Percentiles rank a stretch among this genome's conserved stretches.
Conservation (phyloP, 2,113 vertebrate species). For the Otis tarda region DNA sequence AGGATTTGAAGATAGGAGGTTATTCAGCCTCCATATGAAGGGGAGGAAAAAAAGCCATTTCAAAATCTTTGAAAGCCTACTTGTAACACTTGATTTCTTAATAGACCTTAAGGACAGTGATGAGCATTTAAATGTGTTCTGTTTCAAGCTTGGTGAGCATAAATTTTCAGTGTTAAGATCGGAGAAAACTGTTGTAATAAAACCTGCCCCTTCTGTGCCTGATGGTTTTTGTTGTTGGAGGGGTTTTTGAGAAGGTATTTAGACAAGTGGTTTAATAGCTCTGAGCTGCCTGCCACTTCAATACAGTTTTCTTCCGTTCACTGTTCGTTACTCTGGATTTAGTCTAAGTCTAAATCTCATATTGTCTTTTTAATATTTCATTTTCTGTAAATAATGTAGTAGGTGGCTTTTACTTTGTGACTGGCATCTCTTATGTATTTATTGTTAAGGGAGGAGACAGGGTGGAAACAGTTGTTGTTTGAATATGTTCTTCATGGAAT, state of each 20-base stretch:
- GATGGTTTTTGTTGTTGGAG: background rate
- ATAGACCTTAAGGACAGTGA: background rate
- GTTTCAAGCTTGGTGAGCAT: background rate
- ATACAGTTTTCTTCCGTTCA: conserved; percentile 5
- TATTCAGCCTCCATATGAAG: background rate
- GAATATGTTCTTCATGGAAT: background rate
- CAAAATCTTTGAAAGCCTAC: background rate
- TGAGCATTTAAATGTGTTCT: background rate
- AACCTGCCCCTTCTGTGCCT: background rate
- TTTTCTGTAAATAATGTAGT: conserved; percentile 62
- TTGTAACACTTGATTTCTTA: background rate
- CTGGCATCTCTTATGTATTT: background rate
- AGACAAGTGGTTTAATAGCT: background rate
- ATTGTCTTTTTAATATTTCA: conserved; percentile 37
- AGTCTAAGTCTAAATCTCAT: background rate
- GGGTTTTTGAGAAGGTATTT: background rate
- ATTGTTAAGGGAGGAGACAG: background rate
- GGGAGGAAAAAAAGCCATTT: conserved; percentile 20
- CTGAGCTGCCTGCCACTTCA: background rate
- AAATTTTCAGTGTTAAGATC: background rate
- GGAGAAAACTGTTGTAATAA: background rate
- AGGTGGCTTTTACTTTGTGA: conserved; percentile 36
- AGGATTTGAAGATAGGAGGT: conserved; percentile 9
- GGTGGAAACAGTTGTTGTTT: background rate
- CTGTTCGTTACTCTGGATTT: conserved; percentile 18